A percentile compares a stretch with the other conserved stretches of the same genome.
Conservation (phyloP, 2,888 invertebrate species). For the Apeira syringaria region DNA sequence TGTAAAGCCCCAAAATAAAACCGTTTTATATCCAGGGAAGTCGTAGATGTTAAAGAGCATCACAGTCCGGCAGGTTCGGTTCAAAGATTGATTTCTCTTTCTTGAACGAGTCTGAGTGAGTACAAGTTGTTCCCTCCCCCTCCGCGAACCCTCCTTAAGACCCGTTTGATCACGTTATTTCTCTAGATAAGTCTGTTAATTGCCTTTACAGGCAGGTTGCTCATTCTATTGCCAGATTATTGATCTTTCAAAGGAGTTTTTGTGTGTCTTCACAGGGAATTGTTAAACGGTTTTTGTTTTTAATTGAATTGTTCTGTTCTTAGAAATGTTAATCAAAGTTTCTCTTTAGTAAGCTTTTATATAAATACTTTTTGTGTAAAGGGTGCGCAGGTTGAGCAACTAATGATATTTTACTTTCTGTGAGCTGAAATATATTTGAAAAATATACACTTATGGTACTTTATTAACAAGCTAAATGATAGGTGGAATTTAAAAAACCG, state of each 20-base stretch:
- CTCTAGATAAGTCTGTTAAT: conserved; percentile 75
- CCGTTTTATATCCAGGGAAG: too few species aligned
- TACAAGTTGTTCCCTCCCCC: conserved; percentile 44
- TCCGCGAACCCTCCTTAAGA: conserved; percentile 13
- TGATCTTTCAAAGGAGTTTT: conserved; percentile 66
- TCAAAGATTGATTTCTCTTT: conserved; percentile 77
- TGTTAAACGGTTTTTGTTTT: conserved; percentile 66
- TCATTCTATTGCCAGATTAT: conserved; percentile 63
- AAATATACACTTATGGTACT: too few species aligned
- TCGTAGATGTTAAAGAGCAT: conserved; percentile 41
- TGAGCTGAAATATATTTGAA: too few species aligned
- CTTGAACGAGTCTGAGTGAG: conserved; percentile 56
- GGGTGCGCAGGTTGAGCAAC: too few species aligned
- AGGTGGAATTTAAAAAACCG: too few species aligned
- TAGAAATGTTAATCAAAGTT: conserved; percentile 26
- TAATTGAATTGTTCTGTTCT: conserved; percentile 48
- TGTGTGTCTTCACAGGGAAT: conserved; percentile 69
- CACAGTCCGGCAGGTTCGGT: conserved; percentile 52
- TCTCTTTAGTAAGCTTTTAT: conserved; percentile 4
- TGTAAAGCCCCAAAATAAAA: too few species aligned
- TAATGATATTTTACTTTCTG: too few species aligned
- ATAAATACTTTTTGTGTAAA: neutral
- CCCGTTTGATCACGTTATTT: conserved; percentile 70
- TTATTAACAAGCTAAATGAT: too few species aligned
- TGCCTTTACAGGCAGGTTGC: conserved; percentile 71